These are phyloP conservation scores for Yponomeuta plumbellus DNA, from an alignment of 2,888 invertebrate genomes.

Conservation along the genomic window DNA sequence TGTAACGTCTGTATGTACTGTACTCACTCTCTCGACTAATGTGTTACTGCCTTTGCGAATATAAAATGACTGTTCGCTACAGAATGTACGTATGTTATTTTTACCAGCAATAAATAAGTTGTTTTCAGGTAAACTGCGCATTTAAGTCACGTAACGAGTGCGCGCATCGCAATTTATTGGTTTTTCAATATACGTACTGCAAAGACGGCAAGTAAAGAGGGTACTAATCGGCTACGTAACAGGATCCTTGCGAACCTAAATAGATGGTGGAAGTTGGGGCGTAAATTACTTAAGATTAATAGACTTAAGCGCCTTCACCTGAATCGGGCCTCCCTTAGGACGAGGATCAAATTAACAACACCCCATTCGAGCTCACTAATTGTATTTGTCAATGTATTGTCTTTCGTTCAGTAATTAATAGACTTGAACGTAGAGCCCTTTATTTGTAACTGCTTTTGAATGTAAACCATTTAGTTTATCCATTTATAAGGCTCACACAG, in stretches of 20 bases:
- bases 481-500: neutral
- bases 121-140: conserved; percentile 1
- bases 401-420: conserved; percentile 14
- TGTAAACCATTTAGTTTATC: neutral
- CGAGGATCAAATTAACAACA: conserved; percentile 16
- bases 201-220: conserved; percentile 3
- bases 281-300: conserved; percentile 19
- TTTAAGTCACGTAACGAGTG: neutral
- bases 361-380: conserved; percentile 15
- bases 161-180: neutral
- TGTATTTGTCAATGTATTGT: conserved; percentile 19
- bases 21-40: neutral
- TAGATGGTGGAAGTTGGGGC: conserved; percentile 15
- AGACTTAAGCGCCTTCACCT: conserved; percentile 18
- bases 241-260: conserved; percentile 6
- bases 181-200: neutral
- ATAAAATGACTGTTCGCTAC: neutral
- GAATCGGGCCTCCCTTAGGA: conserved; percentile 12
- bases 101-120: neutral
- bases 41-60: neutral
- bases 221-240: conserved; percentile 13
- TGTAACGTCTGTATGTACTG: neutral
- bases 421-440: conserved; percentile 3
- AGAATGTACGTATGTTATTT: neutral
- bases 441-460: neutral